These are phyloP conservation scores for Drosophila orena DNA, from an alignment of 1,140 invertebrate species.

Conservation along the genomic window DNA sequence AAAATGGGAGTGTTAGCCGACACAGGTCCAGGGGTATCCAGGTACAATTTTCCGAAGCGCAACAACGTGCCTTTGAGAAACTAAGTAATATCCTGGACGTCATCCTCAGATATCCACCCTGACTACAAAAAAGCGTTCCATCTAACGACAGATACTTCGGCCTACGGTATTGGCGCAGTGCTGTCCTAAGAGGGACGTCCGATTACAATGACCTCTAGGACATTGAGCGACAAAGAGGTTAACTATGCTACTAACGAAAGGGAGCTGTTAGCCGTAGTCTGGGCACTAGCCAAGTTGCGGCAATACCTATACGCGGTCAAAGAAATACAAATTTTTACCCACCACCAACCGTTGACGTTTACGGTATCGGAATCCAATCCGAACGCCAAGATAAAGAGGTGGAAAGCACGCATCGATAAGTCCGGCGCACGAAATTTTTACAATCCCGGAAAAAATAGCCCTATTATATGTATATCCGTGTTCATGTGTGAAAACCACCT, in stretches of 20 bases:
- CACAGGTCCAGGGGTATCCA: too few species aligned
- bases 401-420: slow-evolving; percentile 4
- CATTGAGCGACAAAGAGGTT: slow-evolving; percentile 13
- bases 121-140: slow-evolving; percentile 27
- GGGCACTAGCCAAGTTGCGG: slow-evolving; percentile 12
- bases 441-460: slow-evolving; percentile 2
- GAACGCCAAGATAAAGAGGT: too few species aligned
- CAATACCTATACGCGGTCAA: slow-evolving; percentile 18
- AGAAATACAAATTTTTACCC: too few species aligned
- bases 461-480: too few species aligned
- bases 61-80: slow-evolving; percentile 11
- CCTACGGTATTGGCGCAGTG: slow-evolving; percentile 12
- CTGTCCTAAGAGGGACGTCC: slow-evolving; percentile 15
- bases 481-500: too few species aligned
- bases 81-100: slow-evolving; percentile 16
- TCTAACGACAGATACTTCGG: slow-evolving; percentile 25
- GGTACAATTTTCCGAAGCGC: slow-evolving; percentile 4
- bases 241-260: slow-evolving; percentile 22
- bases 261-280: slow-evolving; percentile 22
- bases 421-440: neutral
- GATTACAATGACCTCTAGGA: slow-evolving; percentile 23
- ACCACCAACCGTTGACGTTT: too few species aligned
- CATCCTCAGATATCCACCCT: slow-evolving; percentile 3
- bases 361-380: too few species aligned
- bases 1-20: slow-evolving; percentile 11